Percentiles rank a stretch among this genome's conserved stretches.
Conservation (phyloP, 2,888 invertebrate genomes). For the Machimus atricapillus region DNA sequence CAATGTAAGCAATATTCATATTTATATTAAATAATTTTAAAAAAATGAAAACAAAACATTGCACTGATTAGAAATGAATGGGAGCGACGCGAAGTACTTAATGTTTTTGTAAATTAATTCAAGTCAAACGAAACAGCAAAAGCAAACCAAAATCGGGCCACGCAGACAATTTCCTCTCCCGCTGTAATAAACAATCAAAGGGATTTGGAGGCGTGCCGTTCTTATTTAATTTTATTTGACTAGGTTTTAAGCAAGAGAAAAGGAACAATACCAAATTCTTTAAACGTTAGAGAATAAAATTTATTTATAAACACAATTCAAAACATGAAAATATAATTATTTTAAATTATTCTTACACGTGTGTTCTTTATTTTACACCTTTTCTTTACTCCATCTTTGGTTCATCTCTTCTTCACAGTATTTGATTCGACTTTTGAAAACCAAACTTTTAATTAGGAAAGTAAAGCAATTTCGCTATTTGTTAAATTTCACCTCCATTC, state of each 20-base stretch:
- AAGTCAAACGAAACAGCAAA: conserved; percentile 23
- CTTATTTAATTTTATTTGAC: conserved; percentile 11
- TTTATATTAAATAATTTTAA: background rate
- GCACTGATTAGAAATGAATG: conserved; percentile 1
- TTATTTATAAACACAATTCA: conserved; percentile 44
- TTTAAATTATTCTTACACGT: conserved; percentile 8
- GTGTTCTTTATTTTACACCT: background rate
- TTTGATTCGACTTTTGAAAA: background rate
- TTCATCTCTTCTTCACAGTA: background rate
- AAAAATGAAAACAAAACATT: background rate
- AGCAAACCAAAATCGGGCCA: background rate
- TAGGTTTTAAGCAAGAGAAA: conserved; percentile 22
- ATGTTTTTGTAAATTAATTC: conserved; percentile 20
- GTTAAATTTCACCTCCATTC: too few species aligned
- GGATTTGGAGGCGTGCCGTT: background rate
- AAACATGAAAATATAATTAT: conserved; percentile 40
- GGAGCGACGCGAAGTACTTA: background rate
- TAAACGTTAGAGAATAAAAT: conserved; percentile 41
- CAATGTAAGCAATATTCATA: conserved; percentile 5
- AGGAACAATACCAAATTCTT: conserved; percentile 42
- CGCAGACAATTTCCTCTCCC: background rate
- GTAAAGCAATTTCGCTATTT: too few species aligned
- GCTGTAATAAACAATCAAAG: background rate
- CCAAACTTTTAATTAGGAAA: too few species aligned
- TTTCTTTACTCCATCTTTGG: background rate